phyloP scores from a whole-genome alignment of 2,797 vertebrate genomes.

The Pseudomugil tenellus region DNA sequence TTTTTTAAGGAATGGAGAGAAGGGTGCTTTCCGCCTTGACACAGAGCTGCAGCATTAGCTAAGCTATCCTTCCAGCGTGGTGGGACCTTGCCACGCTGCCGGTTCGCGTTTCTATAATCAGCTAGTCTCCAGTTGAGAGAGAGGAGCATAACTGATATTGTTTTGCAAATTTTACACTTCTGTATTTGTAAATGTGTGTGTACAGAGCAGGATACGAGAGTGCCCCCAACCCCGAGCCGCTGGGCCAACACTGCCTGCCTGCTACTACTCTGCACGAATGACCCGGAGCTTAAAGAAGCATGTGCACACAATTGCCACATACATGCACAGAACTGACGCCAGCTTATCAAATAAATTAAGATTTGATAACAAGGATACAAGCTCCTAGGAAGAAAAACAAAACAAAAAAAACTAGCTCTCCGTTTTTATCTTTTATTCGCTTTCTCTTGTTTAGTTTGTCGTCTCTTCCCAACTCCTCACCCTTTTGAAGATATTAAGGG shows the following conservation, averaged over 20 bases:
- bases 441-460: slow-evolving; percentile 34
- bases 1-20: too few species aligned
- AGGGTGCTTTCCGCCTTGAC: background rate
- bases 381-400: slow-evolving; percentile 55
- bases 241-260: slow-evolving; percentile 49
- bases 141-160: slow-evolving; percentile 27
- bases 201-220: slow-evolving; percentile 53
- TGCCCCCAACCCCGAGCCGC: slow-evolving; percentile 68
- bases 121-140: slow-evolving; percentile 16
- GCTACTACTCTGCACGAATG: slow-evolving; percentile 52
- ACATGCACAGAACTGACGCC: slow-evolving; percentile 32
- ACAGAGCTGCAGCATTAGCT: slow-evolving; percentile 5
- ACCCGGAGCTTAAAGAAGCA: slow-evolving; percentile 25
- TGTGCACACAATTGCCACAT: slow-evolving; percentile 2
- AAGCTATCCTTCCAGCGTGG: slow-evolving; percentile 16
- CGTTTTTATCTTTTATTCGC: slow-evolving; percentile 34
- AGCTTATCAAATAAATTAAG: slow-evolving; percentile 69
- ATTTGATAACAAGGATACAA: slow-evolving; percentile 62
- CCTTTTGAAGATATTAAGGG: slow-evolving; percentile 62
- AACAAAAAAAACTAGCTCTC: slow-evolving; percentile 40
- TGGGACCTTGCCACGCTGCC: slow-evolving; percentile 15
- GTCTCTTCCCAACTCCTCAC: slow-evolving; percentile 39
- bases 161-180: slow-evolving; percentile 12
- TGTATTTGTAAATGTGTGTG: slow-evolving; percentile 11
- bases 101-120: slow-evolving; percentile 32